Base-by-base conservation (phyloP, 2,113 vertebrate genomes). In the Dicrurus megarhynchus region DNA sequence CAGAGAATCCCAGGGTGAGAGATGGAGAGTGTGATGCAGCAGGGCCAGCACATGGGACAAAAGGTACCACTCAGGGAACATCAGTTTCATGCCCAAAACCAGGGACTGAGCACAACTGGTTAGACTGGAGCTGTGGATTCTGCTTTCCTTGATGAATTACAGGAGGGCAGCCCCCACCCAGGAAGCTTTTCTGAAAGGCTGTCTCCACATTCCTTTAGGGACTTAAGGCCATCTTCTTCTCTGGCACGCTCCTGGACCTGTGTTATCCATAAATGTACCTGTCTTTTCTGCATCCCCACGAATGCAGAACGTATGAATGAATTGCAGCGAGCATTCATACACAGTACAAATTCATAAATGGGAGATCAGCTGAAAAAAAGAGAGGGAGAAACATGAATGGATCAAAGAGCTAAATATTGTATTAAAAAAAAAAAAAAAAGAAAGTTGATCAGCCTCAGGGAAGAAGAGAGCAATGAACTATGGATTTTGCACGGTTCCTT, bases 191-290 rank as follows among this genome's bases (percentile, higher is more conserved):
- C 53, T 79, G 50, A 60, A 61, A 76, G 61, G 35, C 57, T 7
- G 2, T 32, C 16, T 46, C 22, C 85, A 50, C 22, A 1, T 32
- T 33, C 26, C n/a, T 28, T 4, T 17, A 33, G 37, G 42, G 23
- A 17, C 52, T 59, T 27, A 6, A 84, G 49, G 44, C 28, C n/a
- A 22, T 12, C 22, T 71, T 46, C 41, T 3, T 44, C 22, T 27
- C 57, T 2, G 1, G 16, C 35, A 39, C 0, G 0, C 24, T n/a
- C 5, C 4, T 68, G 57, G 20, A 6, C 37, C 46, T 75, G 9
- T 41, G 33, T 17, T 22, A 8, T 59, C n/a, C 41, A 10, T 16
- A 39, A 44, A 50, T 10, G 22, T 41, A 13, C 41, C 50, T 57
- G 35, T 33, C 21, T 49, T 39, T 26, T 32, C 57, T 73, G 19